A percentile compares a stretch with the other conserved stretches of the same genome.
Conservation (phyloP, 2,888 invertebrate species). For the Drosophila multiciliata region DNA sequence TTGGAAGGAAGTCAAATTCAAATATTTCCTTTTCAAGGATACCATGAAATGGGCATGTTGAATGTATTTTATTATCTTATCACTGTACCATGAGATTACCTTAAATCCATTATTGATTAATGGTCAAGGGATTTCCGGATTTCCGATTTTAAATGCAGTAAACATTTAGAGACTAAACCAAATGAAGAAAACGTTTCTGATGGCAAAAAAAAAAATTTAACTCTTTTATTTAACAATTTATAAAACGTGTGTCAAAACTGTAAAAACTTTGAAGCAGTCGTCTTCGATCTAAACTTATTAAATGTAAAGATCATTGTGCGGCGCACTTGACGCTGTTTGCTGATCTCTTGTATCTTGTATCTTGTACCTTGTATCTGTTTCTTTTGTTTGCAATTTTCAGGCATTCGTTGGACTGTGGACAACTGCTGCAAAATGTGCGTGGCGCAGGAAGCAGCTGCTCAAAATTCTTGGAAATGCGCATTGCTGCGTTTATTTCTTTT, state of each 20-base stretch:
- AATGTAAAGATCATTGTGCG: constrained; percentile 31
- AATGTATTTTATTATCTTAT: not conserved
- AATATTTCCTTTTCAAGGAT: not conserved
- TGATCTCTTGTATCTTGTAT: constrained; percentile 35
- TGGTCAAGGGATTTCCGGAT: not conserved
- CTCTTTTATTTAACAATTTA: not conserved
- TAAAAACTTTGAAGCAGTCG: not conserved
- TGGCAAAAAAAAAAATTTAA: rapidly evolving
- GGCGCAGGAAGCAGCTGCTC: constrained; percentile 79
- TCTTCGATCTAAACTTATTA: constrained; percentile 32
- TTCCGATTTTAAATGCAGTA: not conserved
- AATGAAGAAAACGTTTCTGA: not conserved
- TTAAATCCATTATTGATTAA: not conserved
- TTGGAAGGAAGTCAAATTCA: not conserved
- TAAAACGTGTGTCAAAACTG: not conserved
- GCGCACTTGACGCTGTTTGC: constrained; percentile 17
- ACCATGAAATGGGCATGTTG: not conserved
- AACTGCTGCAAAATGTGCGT: constrained; percentile 69
- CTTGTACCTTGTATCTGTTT: constrained; percentile 21
- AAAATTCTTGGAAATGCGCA: constrained; percentile 73
- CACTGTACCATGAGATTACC: not conserved
- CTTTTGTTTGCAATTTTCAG: constrained; percentile 60
- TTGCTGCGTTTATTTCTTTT: constrained; percentile 37
- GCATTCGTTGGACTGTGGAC: constrained; percentile 43
- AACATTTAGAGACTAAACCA: not conserved